These are phyloP conservation scores for Mercenaria mercenaria DNA, from an alignment of 1,140 invertebrate species.

Conservation along the genomic window DNA sequence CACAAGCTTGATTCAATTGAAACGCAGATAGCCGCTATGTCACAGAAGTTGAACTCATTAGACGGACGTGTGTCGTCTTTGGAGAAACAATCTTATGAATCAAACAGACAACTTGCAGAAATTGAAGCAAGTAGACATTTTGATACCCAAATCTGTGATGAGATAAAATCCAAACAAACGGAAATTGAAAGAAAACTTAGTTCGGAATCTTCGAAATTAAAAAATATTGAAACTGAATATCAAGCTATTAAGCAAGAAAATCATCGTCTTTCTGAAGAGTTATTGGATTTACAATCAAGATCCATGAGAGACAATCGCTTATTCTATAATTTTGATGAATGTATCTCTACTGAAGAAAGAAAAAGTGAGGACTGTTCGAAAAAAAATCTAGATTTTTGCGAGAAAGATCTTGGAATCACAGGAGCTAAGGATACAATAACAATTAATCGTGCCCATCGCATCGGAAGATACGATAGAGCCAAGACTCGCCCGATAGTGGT, in stretches of 20 bases:
- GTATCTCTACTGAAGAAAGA: neutral
- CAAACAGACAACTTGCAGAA: too few species aligned
- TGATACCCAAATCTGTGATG: too few species aligned
- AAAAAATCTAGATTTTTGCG: neutral
- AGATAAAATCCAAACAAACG: too few species aligned
- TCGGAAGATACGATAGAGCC: neutral
- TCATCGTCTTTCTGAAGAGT: neutral
- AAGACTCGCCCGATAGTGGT: neutral
- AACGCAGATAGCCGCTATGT: too few species aligned
- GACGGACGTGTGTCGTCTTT: too few species aligned
- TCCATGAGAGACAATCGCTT: neutral
- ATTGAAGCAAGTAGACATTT: too few species aligned
- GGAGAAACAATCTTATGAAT: too few species aligned
- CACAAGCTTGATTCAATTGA: too few species aligned
- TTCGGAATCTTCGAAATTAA: too few species aligned
- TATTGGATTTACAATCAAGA: neutral
- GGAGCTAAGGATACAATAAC: neutral
- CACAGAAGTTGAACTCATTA: too few species aligned
- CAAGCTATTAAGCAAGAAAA: neutral
- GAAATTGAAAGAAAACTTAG: too few species aligned
- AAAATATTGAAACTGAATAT: too few species aligned
- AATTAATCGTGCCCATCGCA: neutral
- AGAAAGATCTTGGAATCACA: neutral
- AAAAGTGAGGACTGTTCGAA: neutral
- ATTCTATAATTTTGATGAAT: neutral